Conservation (phyloP, 1,140 invertebrate genomes). For the Condylostylus longicornis region DNA sequence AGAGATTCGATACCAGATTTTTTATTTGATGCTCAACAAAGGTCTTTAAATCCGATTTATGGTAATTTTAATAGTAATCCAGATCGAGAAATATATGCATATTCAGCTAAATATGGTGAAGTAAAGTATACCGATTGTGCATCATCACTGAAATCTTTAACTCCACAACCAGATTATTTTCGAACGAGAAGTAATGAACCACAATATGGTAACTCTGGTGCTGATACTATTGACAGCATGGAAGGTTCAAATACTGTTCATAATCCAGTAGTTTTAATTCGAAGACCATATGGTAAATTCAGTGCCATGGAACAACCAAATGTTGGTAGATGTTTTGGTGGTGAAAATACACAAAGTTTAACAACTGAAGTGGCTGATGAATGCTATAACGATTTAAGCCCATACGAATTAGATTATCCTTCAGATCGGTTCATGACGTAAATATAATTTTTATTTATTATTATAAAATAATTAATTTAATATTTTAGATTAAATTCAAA, state of each 20-base stretch:
- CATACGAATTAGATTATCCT: constrained; percentile 24
- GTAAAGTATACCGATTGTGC: constrained; percentile 19
- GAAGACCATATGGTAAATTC: constrained; percentile 11
- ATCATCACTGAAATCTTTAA: constrained; percentile 22
- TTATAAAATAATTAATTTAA: no score
- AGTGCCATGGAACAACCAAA: constrained; percentile 5
- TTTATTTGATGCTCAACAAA: constrained; percentile 18
- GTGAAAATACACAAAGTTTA: constrained; percentile 25
- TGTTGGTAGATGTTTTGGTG: constrained; percentile 15
- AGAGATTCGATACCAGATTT: constrained; percentile 27
- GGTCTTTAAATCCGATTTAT: constrained; percentile 24
- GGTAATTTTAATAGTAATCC: constrained; percentile 21
- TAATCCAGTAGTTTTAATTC: constrained; percentile 18
- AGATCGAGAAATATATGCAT: constrained; percentile 25
- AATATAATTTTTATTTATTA: constrained; percentile 1
- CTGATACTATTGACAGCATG: constrained; percentile 13
- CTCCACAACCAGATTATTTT: constrained; percentile 28
- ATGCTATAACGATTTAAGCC: constrained; percentile 15
- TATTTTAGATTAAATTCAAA: no score
- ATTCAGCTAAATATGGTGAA: constrained; percentile 20
- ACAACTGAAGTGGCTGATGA: constrained; percentile 28
- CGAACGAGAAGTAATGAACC: no score
- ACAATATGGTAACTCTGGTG: constrained; percentile 12
- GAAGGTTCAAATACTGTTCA: constrained; percentile 10
- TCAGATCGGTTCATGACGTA: constrained; percentile 25